Evolutionary conservation across 2,113 vertebrate species (phyloP).

Genomic region (Cyanoderma ruficeps): DNA sequence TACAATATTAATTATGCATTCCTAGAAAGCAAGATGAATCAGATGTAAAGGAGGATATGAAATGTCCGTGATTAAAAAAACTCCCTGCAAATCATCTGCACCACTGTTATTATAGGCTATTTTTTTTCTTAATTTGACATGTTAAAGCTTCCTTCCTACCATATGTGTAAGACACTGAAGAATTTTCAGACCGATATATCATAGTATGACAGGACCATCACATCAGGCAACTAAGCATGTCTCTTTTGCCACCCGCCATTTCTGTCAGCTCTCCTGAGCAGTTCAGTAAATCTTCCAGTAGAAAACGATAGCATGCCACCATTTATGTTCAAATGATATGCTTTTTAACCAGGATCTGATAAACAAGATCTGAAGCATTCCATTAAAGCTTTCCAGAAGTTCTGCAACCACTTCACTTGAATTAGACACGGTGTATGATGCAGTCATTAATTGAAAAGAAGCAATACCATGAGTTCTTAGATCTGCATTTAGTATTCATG

Average conservation of each 20-base stretch:
- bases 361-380: constrained; percentile 24
- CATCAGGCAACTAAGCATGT: neutral
- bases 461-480: neutral
- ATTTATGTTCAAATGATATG: neutral
- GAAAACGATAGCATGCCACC: neutral
- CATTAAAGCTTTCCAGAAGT: constrained; percentile 18
- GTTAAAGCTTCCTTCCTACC: neutral
- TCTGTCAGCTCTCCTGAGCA: neutral
- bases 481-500: neutral
- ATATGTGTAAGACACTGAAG: neutral
- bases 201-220: neutral
- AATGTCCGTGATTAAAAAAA: constrained; percentile 30
- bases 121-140: constrained; percentile 27
- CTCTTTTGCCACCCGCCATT: neutral
- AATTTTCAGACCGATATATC: neutral
- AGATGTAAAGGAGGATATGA: constrained; percentile 18
- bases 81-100: constrained; percentile 12
- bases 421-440: neutral
- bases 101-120: neutral
- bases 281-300: neutral
- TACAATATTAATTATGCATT: constrained; percentile 60
- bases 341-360: constrained; percentile 9
- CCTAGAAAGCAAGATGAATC: constrained; percentile 45
- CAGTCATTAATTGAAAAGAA: neutral
- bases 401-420: neutral